Evolutionary conservation across 30 jellyfish, hydroid and myxozoan species (phyloP).

Genomic region (Cassiopea andromeda): DNA sequence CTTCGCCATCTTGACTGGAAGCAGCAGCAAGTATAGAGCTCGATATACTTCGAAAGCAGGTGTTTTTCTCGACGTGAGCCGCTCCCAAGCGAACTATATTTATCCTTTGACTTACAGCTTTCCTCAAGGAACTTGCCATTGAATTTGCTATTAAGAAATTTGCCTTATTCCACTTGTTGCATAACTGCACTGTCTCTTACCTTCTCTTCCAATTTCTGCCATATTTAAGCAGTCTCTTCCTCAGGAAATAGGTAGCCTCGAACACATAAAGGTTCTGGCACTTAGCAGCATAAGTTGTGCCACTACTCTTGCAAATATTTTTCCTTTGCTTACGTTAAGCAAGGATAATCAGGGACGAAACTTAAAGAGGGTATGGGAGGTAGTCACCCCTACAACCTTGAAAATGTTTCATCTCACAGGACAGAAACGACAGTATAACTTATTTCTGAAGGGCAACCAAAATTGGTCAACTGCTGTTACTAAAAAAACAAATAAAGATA

Average conservation of each 20-base stretch:
- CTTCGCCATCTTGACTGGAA: constrained; percentile 7
- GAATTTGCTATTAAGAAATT: background rate
- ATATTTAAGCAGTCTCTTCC: background rate
- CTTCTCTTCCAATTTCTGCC: background rate
- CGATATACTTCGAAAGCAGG: background rate
- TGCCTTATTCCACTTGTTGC: background rate
- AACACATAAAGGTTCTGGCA: too few species aligned
- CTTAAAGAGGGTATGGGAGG: too few species aligned
- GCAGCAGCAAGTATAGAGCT: background rate
- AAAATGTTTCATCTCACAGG: too few species aligned
- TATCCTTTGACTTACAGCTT: background rate
- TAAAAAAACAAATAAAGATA: too few species aligned
- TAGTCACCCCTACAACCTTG: too few species aligned
- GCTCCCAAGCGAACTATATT: background rate
- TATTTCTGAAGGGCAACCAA: too few species aligned
- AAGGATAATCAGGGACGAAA: too few species aligned
- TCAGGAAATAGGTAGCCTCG: background rate
- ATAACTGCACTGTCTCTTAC: background rate
- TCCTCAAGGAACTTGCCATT: background rate
- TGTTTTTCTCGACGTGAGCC: background rate
- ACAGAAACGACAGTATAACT: too few species aligned
- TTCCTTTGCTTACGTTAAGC: too few species aligned
- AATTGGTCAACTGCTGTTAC: too few species aligned
- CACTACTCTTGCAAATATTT: too few species aligned
- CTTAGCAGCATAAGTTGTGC: too few species aligned